Base-by-base conservation (phyloP, 2,113 vertebrate genomes). In the Phoxinus phoxinus region DNA sequence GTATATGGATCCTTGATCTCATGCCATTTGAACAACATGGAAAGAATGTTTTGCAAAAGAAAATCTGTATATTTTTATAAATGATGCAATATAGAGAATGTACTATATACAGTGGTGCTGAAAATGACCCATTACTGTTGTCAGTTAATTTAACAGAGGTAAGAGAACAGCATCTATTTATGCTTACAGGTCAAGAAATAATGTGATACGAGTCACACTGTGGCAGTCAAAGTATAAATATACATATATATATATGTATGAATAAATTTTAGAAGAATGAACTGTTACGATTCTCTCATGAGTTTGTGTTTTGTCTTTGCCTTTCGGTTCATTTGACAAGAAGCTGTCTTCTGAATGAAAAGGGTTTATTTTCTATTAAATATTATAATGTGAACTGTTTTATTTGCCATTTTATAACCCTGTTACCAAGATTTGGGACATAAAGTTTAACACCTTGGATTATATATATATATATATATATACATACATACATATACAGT, bases 1-100 rank as follows among this genome's bases (percentile, higher is more conserved):
- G 85, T 56, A 82, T 86, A 90, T 53, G 74, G 88, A 90, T 93
- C 91, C 91, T 87, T 74, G 84, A 90, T 94, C 92, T 94, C 93
- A 93, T 94, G 93, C 94, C 94, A 94, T 93, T 56, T 93, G 93
- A 95, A 95, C 93, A 95, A 94, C 94, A 94, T 80, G 84, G 88
- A 92, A 92, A 91, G 91, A 94, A 94, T 93, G 93, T 94, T 95
- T 94, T 93, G 73, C 90, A 90, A 78, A 86, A 89, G 77, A 91
- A 85, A 92, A 94, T 93, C 91, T 93, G 93, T 95, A 92, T 95
- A 95, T 95, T 95, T 95, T 95, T 95, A 94, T 95, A 95, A 92
- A 91, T 91, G 91, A 94, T 95, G 95, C 94, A 95, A 95, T 95
- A 94, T 92, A 92, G 92, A 95, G 94, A 95, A 95, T 95, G 94